Conservation (phyloP, 2,888 invertebrate species). For the Drymonia ruficornis region DNA sequence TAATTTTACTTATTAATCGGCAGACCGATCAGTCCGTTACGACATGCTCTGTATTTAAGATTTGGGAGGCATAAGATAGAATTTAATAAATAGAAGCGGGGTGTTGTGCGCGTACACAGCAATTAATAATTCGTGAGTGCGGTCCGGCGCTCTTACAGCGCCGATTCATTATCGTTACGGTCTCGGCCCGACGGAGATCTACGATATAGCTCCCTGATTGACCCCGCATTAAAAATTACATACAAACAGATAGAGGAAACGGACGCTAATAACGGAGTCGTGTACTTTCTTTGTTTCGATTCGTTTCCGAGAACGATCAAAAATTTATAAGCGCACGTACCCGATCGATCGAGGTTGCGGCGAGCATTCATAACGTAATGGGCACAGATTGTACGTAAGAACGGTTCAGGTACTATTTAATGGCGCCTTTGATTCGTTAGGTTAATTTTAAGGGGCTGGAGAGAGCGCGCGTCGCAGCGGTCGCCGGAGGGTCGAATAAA, state of each 20-base stretch:
- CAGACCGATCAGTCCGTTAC: not conserved
- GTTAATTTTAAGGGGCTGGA: constrained; percentile 75
- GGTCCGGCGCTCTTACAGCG: constrained; percentile 78
- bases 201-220: constrained; percentile 83
- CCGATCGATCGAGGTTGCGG: constrained; percentile 68
- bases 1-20: constrained; percentile 25
- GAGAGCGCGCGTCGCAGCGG: constrained; percentile 66
- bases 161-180: constrained; percentile 83
- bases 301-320: constrained; percentile 71
- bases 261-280: constrained; percentile 63
- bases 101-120: constrained; percentile 56
- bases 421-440: constrained; percentile 78
- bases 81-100: constrained; percentile 54
- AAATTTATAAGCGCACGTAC: constrained; percentile 65
- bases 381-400: constrained; percentile 63
- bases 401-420: constrained; percentile 65
- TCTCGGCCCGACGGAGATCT: constrained; percentile 77
- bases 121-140: constrained; percentile 85
- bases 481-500: constrained; percentile 85
- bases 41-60: constrained; percentile 31
- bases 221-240: constrained; percentile 85
- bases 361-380: constrained; percentile 67
- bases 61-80: constrained; percentile 35
- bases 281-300: constrained; percentile 74
- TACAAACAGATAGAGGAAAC: constrained; percentile 72